phyloP scores from a whole-genome alignment of 2,797 vertebrate genomes.

The Gobio occitaniae region DNA sequence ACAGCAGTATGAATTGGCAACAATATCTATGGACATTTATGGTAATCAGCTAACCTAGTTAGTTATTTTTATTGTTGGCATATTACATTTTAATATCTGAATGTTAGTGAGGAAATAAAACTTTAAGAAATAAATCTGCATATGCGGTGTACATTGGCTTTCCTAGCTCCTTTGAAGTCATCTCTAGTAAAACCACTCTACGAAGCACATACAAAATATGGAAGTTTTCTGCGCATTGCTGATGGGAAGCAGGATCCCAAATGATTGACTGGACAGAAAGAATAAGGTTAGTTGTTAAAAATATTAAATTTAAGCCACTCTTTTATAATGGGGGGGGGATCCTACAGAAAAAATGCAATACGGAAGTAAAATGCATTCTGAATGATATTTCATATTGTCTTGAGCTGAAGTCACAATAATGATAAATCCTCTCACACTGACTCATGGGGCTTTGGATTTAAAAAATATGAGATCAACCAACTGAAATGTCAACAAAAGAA shows the following conservation, averaged over 20 bases:
- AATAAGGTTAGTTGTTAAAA: background rate
- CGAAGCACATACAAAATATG: background rate
- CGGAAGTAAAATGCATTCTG: background rate
- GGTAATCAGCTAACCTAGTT: background rate
- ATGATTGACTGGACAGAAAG: background rate
- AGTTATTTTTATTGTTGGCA: background rate
- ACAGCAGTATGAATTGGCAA: background rate
- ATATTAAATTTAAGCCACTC: background rate
- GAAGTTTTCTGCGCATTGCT: background rate
- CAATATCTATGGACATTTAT: background rate
- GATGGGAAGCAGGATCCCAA: background rate
- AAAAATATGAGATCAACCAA: background rate
- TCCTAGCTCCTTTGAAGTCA: too few relatives aligned
- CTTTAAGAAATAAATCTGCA: background rate
- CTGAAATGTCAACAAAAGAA: constrained; percentile 26
- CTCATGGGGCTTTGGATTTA: background rate
- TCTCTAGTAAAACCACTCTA: too few relatives aligned
- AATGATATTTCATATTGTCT: constrained; percentile 6
- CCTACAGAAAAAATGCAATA: background rate
- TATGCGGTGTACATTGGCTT: background rate
- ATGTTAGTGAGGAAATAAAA: background rate
- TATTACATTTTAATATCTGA: background rate
- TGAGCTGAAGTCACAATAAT: constrained; percentile 5
- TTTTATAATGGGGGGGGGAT: background rate
- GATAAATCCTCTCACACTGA: constrained; percentile 16